These are phyloP conservation scores for Lepilemur septentrionalis DNA, from an alignment of 2,797 vertebrate genomes.

Conservation along the genomic window DNA sequence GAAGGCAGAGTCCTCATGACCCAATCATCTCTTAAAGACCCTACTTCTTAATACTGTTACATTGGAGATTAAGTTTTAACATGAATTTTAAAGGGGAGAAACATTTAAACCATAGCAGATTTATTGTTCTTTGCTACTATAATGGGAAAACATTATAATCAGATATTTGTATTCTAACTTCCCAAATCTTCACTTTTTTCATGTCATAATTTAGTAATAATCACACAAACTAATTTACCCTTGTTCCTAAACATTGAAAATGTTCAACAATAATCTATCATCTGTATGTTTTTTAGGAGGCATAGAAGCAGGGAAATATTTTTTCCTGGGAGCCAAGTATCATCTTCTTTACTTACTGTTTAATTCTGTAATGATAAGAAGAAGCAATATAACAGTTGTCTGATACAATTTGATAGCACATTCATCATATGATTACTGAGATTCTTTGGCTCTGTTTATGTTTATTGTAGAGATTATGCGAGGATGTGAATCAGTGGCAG, in stretches of 20 bases:
- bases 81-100: neutral
- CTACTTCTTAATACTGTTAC: neutral
- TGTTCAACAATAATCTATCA: neutral
- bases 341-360: neutral
- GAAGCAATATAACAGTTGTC: conserved; percentile 22
- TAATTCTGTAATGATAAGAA: conserved; percentile 35
- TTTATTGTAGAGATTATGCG: neutral
- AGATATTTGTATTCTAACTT: conserved; percentile 13
- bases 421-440: conserved; percentile 26
- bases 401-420: conserved; percentile 7
- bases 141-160: neutral
- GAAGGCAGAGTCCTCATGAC: neutral
- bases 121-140: neutral
- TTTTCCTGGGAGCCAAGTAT: neutral
- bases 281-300: neutral
- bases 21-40: neutral
- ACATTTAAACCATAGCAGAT: neutral
- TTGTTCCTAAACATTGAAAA: conserved; percentile 24
- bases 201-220: neutral
- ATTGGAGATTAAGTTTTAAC: neutral
- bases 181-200: neutral
- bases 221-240: conserved; percentile 20
- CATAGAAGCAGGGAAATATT: neutral
- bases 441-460: neutral
- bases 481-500: neutral